Evolutionary conservation across 2,797 vertebrate genomes (phyloP), one percentile per base, ranked within the genome.

Genomic region (Chaenodraco wilsoni): DNA sequence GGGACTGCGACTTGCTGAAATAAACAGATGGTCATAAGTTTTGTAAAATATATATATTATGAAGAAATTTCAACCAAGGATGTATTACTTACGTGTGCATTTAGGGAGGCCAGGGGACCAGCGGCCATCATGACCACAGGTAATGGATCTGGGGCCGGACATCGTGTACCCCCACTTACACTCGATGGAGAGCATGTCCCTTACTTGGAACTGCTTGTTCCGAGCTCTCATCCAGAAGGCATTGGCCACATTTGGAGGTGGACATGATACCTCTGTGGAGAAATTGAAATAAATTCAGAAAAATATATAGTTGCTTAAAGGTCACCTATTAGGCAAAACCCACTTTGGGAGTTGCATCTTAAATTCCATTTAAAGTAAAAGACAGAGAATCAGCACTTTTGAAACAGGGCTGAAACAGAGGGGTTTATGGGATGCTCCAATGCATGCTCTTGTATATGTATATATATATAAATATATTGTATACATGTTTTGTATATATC

Each of bases 21-120:
- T 10, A 46, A 52, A 27, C 14, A 50, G 3, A 3, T n/a, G 0
- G 9, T 65, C 9, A 33, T 8, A 13, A 41, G 13, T 64, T 12
- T 19, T 6, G 23, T 9, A 14, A 59, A 65, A 46, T 5, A 5
- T 17, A 3, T 17, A 54, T 13, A 37, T 52, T 1, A 19, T 16
- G 0, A 45, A 41, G 2, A 13, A 9, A 37, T 7, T 7, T 23
- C 3, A 37, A n/a, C 3, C 3, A 72, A 56, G 1, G 45, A 37
- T 6, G 4, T 5, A 49, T 51, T 31, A 80, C 87, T 83, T 82
- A 90, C 2, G 64, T 21, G 0, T 21, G 67, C 92, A 94, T 7
- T 2, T 7, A 2, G 93, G 93, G 33, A 89, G 85, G 0, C 0
- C 1, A 1, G 93, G 92, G 0, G 1, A 12, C 94, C 94, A 95